These are phyloP conservation scores for Matsumyia berberina DNA, from an alignment of 2,888 invertebrate species.

Conservation along the genomic window DNA sequence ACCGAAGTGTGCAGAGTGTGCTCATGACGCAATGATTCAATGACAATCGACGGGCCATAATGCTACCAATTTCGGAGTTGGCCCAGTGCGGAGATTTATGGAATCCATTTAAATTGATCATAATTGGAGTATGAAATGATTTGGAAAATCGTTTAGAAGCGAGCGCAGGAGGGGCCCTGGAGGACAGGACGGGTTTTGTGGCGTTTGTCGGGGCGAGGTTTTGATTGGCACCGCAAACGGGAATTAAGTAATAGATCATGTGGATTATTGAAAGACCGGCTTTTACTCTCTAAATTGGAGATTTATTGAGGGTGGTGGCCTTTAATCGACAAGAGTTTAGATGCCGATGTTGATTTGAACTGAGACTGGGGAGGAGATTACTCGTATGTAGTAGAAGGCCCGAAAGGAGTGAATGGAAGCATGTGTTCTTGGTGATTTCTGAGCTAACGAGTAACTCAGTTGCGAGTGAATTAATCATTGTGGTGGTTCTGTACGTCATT, in stretches of 20 bases:
- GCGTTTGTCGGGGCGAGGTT: slow-evolving; percentile 6
- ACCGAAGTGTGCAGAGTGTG: neutral
- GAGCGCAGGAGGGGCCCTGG: neutral
- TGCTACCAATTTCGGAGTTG: slow-evolving; percentile 74
- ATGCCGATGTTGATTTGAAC: slow-evolving; percentile 29
- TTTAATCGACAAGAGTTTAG: slow-evolving; percentile 37
- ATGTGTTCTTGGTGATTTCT: neutral
- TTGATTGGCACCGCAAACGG: slow-evolving; percentile 59
- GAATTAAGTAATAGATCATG: slow-evolving; percentile 73
- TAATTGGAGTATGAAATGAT: slow-evolving; percentile 84
- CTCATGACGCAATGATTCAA: slow-evolving; percentile 71
- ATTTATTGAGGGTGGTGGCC: slow-evolving; percentile 74
- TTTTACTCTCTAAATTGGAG: slow-evolving; percentile 63
- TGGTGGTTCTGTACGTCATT: too few relatives aligned
- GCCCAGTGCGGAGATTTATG: slow-evolving; percentile 81
- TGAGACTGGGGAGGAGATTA: neutral
- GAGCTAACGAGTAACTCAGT: too few relatives aligned
- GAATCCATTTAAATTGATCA: slow-evolving; percentile 83
- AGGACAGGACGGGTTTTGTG: slow-evolving; percentile 30
- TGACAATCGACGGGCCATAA: slow-evolving; percentile 75
- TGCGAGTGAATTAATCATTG: too few relatives aligned
- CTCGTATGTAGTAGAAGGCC: too few relatives aligned
- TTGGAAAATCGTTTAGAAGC: slow-evolving; percentile 81
- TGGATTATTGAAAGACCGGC: slow-evolving; percentile 62
- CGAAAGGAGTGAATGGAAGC: neutral